These are phyloP conservation scores for Dryocosmus kuriphilus DNA, from an alignment of 2,888 invertebrate species.

Conservation along the genomic window DNA sequence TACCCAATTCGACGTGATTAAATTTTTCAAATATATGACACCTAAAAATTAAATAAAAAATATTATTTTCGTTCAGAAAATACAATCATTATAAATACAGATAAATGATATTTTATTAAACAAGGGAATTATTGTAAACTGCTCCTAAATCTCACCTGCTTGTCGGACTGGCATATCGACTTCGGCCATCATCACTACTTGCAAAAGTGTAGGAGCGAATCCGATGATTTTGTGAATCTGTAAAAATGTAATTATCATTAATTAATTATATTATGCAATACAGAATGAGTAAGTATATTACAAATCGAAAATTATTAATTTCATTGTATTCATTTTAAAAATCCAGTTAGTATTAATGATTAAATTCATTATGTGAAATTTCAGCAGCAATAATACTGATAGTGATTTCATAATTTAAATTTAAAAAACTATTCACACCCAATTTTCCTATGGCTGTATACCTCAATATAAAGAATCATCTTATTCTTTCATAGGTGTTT, in stretches of 20 bases:
- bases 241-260: conserved; percentile 46
- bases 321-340: background rate
- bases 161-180: conserved; percentile 95
- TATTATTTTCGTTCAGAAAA: conserved; percentile 2
- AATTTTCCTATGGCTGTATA: too few relatives aligned
- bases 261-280: background rate
- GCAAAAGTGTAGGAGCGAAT: conserved; percentile 94
- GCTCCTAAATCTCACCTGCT: conserved; percentile 82
- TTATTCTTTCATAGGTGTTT: too few relatives aligned
- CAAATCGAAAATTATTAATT: background rate
- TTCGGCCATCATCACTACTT: conserved; percentile 95
- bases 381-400: background rate
- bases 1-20: conserved; percentile 93
- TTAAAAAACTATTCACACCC: too few relatives aligned
- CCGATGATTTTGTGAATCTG: conserved; percentile 97
- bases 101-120: background rate
- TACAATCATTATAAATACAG: background rate
- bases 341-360: background rate
- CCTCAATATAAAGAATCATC: too few relatives aligned
- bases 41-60: conserved; percentile 75
- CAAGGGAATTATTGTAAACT: background rate
- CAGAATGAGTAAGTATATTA: background rate
- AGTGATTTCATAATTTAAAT: too few relatives aligned
- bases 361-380: background rate
- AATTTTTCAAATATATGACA: conserved; percentile 97